A percentile compares a stretch with the other conserved stretches of the same genome.
Evolutionary conservation across 2,797 vertebrate species (phyloP).

Genomic region (Acropternis orthonyx): DNA sequence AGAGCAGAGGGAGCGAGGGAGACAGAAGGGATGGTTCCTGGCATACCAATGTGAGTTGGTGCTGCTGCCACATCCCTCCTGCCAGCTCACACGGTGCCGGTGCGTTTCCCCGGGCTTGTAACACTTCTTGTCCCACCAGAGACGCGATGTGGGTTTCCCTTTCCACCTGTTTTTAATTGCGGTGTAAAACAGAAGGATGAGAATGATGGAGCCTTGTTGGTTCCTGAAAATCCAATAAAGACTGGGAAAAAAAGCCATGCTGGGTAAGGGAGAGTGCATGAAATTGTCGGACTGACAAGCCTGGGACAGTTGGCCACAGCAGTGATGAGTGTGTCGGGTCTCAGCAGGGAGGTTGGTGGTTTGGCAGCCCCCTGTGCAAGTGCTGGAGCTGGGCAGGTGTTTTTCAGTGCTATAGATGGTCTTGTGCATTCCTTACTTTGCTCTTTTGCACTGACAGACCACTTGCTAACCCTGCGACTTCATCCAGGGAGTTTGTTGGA

Average conservation of each 20-base stretch:
- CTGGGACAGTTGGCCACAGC: background rate
- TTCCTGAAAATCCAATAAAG: background rate
- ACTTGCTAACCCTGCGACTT: background rate
- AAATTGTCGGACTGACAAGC: background rate
- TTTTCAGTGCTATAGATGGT: background rate
- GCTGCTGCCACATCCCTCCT: background rate
- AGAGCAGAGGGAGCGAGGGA: background rate
- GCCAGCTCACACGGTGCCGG: accelerated
- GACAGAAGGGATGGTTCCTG: background rate
- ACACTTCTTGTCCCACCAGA: background rate
- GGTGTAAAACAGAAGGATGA: background rate
- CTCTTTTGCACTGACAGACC: background rate
- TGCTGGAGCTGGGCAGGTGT: background rate
- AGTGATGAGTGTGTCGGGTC: background rate
- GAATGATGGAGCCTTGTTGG: accelerated
- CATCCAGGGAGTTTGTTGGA: background rate
- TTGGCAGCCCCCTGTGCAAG: background rate
- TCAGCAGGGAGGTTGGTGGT: background rate
- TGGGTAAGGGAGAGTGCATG: background rate
- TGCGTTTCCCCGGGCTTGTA: background rate
- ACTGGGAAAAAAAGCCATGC: background rate
- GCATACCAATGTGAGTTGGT: background rate
- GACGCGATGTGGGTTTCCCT: accelerated
- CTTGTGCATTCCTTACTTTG: background rate
- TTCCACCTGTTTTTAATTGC: background rate